Evolutionary conservation across 2,113 vertebrate genomes (phyloP).

Genomic region (Lagopus muta): DNA sequence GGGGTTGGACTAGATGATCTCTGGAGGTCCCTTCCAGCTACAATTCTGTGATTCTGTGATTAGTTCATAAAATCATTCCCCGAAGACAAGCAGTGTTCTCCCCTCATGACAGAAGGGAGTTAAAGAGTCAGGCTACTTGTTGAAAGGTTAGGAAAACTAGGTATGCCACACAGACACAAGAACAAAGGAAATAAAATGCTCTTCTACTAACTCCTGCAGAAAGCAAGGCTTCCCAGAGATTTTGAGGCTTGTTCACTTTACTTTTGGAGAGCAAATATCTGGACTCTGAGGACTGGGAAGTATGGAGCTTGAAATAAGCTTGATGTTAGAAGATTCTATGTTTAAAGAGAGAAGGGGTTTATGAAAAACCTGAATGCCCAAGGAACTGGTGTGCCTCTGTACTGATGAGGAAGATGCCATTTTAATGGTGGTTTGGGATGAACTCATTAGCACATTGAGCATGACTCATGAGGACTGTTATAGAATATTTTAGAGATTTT

Average conservation of each 20-base stretch:
- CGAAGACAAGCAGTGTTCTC: background rate
- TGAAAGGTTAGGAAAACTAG: background rate
- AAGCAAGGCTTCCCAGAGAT: background rate
- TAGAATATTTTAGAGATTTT: background rate
- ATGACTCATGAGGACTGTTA: background rate
- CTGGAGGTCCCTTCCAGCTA: too few species aligned
- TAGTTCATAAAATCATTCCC: background rate
- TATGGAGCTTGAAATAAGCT: background rate
- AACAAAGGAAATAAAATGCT: background rate
- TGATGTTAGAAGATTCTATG: background rate
- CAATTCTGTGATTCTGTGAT: too few species aligned
- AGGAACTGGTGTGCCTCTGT: background rate
- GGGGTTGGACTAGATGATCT: too few species aligned
- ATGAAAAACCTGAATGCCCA: background rate
- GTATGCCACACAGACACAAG: background rate
- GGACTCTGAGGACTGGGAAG: background rate
- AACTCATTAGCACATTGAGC: background rate
- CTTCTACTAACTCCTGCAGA: background rate
- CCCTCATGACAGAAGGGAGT: background rate
- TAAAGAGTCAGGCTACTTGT: background rate
- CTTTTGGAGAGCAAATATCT: background rate
- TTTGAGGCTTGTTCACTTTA: background rate
- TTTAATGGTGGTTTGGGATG: background rate
- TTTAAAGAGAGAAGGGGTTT: background rate
- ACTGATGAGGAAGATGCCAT: background rate